phyloP scores from a whole-genome alignment of 2,888 invertebrate genomes.

The Anticlea derivata region DNA sequence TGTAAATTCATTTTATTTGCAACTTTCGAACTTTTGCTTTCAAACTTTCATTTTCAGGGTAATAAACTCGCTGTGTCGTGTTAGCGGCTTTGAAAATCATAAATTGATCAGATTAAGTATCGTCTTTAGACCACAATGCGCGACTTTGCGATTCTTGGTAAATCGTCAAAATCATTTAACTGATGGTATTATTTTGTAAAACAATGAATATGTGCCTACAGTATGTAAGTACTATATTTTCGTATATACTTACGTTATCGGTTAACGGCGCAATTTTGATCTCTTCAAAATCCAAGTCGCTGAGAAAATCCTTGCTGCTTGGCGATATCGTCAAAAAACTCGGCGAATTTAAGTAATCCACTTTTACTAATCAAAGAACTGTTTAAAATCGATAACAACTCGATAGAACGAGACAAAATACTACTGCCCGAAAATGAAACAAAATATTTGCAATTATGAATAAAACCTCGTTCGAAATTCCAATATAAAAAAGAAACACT shows the following conservation, averaged over 20 bases:
- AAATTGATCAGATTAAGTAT: slow-evolving; percentile 1
- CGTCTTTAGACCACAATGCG: too few relatives aligned
- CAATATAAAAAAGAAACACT: not conserved
- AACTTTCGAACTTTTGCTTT: slow-evolving; percentile 25
- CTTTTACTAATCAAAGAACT: slow-evolving; percentile 43
- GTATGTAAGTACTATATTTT: too few relatives aligned
- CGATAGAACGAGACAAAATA: slow-evolving; percentile 7
- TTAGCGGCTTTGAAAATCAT: slow-evolving; percentile 3
- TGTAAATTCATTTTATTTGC: slow-evolving; percentile 2
- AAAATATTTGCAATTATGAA: not conserved
- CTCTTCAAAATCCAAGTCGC: slow-evolving; percentile 63
- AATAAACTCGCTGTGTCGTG: slow-evolving; percentile 1
- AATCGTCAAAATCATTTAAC: too few relatives aligned
- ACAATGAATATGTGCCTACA: too few relatives aligned
- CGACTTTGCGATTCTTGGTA: too few relatives aligned
- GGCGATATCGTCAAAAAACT: slow-evolving; percentile 62
- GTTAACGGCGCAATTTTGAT: slow-evolving; percentile 75
- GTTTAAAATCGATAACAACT: slow-evolving; percentile 15
- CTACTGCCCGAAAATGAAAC: not conserved
- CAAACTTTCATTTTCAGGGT: slow-evolving; percentile 23
- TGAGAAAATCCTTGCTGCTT: slow-evolving; percentile 57
- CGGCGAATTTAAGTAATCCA: slow-evolving; percentile 58
- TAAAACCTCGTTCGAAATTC: not conserved
- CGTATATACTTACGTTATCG: slow-evolving; percentile 62
- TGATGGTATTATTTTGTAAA: too few relatives aligned